Evolutionary conservation across 2,888 invertebrate genomes (phyloP), one percentile per base, ranked within the genome.

Genomic region (Nebria salina): DNA sequence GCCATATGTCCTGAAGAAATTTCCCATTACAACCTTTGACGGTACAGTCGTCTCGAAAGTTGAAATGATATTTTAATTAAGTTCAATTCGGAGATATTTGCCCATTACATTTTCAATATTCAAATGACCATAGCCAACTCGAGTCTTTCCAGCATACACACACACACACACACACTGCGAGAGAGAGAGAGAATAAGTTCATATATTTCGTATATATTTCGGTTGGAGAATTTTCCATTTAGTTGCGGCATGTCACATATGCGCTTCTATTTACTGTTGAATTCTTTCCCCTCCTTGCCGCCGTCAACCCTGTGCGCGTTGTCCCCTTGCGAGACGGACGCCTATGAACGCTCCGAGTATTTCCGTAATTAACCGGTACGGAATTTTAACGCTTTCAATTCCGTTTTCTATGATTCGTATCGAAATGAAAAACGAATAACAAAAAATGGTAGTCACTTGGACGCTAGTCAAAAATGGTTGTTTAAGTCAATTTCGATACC

Each of bases 141-240:
- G 26, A 15, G 43, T 73, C 41, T 73, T 41, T 73, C 41, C n/a
- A 41, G 6, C 34, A 72, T 34, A 72, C 72, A 42, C n/a, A 26
- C 41, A 73, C 41, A 41, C 41, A 73, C 5, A 2, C 13, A 73
- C 15, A 13, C 13, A 41, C 41, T 41, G 41, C 13, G 15, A 11
- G 42, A 41, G 54, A 34, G 34, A 34, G 5, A 34, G 34, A 34
- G 75, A 15, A 8, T 64, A 75, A 80, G 80, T 80, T 80, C 80
- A 80, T 80, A 81, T 73, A 81, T 72, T 81, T 81, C 81, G 81
- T 81, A 76, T 81, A 78, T 78, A 81, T 81, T 76, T 81, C 73
- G 76, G 81, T 81, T 72, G 74, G 80, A 80, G 81, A 81, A 81
- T 81, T 81, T 81, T 81, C 81, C 81, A 81, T 81, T 80, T 81